phyloP scores from a whole-genome alignment of 2,113 vertebrate species.

The Pantherophis guttatus region DNA sequence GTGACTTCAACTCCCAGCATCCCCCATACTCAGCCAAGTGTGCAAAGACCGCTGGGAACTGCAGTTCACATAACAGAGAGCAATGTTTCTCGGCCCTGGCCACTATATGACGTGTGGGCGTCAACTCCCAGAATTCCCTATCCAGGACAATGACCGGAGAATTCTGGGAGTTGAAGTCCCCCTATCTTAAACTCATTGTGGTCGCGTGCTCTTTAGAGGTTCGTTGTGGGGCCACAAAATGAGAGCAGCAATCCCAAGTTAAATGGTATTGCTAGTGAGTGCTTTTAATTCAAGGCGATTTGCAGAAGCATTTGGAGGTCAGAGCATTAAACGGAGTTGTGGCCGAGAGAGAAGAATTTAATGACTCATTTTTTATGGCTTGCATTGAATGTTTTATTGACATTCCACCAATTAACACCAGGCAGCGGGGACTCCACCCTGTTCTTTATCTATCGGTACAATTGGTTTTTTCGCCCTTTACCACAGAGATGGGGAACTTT shows the following conservation, averaged over 20 bases:
- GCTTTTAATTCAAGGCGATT: neutral
- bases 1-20: no score
- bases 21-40: no score
- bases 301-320: neutral
- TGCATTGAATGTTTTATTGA: neutral
- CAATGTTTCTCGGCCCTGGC: neutral
- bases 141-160: neutral
- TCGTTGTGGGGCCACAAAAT: neutral
- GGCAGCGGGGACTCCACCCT: neutral
- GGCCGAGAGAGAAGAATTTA: neutral
- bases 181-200: neutral
- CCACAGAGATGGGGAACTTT: neutral
- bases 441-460: neutral
- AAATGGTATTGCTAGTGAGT: neutral
- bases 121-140: neutral
- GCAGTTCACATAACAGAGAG: no score
- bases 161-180: neutral
- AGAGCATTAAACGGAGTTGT: neutral
- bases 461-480: neutral
- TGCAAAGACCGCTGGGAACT: no score
- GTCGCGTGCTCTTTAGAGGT: neutral
- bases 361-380: neutral
- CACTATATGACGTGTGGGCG: fast-evolving
- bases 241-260: neutral
- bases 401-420: neutral